These are phyloP conservation scores for Diacarnus erythraeanus DNA, from an alignment of 37 sponge, comb jelly and placozoan genomes.

Conservation along the genomic window DNA sequence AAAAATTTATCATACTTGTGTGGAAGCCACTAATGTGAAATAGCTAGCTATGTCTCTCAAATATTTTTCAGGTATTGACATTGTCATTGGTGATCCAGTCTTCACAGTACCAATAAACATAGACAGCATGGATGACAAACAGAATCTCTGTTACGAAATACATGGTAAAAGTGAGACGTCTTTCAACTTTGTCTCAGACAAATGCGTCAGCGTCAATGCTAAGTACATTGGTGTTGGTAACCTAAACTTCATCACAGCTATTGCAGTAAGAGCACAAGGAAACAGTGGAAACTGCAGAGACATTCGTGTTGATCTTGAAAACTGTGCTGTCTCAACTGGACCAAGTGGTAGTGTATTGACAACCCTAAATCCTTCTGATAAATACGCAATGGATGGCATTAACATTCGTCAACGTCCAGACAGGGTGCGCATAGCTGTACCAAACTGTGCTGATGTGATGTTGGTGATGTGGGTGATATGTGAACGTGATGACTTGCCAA, in stretches of 20 bases:
- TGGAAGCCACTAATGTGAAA: too few relatives aligned
- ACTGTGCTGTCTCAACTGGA: constrained; percentile 29
- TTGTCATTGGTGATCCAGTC: constrained; percentile 61
- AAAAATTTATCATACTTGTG: too few relatives aligned
- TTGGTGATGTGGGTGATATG: constrained; percentile 77
- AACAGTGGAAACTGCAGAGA: constrained; percentile 13
- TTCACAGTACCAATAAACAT: constrained; percentile 43
- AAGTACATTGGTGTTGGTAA: constrained; percentile 45
- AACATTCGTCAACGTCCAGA: background rate
- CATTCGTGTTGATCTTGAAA: constrained; percentile 49
- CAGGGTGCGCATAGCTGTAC: constrained; percentile 59
- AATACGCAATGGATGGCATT: constrained; percentile 5
- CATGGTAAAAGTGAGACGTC: constrained; percentile 33
- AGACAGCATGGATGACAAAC: background rate
- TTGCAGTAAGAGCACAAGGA: constrained; percentile 51
- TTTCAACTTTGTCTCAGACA: constrained; percentile 66
- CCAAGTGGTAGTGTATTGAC: too few relatives aligned
- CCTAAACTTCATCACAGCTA: constrained; percentile 59
- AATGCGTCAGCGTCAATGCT: constrained; percentile 61
- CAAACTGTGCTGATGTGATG: constrained; percentile 66
- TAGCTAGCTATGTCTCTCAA: too few relatives aligned
- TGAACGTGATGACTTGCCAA: constrained; percentile 10
- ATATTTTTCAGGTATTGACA: too few relatives aligned
- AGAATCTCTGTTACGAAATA: constrained; percentile 65
- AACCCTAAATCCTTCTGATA: background rate